Conservation (phyloP, 1,140 invertebrate species). For the Drosophila asahinai region DNA sequence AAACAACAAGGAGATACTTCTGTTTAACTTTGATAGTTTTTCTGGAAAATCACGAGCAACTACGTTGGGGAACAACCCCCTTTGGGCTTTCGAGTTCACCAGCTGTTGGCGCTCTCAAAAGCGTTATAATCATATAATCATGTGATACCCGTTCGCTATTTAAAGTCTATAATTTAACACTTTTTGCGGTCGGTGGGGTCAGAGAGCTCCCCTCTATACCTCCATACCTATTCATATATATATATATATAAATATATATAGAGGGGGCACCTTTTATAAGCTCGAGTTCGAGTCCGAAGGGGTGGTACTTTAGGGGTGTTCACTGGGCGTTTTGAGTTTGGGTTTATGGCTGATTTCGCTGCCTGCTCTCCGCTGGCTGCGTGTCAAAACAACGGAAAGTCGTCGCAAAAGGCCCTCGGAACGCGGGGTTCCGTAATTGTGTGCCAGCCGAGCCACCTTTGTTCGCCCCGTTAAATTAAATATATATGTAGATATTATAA, state of each 20-base stretch:
- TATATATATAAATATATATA: too few relatives aligned
- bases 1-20: slow-evolving; percentile 18
- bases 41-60: neutral
- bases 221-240: neutral
- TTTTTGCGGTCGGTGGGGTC: slow-evolving; percentile 61
- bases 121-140: slow-evolving; percentile 57
- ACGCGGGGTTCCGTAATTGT: slow-evolving; percentile 20
- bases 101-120: slow-evolving; percentile 52
- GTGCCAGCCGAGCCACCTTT: slow-evolving; percentile 28
- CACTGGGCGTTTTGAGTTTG: slow-evolving; percentile 15
- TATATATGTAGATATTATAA: slow-evolving; percentile 24
- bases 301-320: slow-evolving; percentile 32
- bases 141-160: slow-evolving; percentile 40
- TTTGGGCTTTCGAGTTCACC: slow-evolving; percentile 4
- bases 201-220: too few relatives aligned
- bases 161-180: slow-evolving; percentile 80
- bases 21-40: slow-evolving; percentile 31
- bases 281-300: neutral
- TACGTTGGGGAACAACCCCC: slow-evolving; percentile 2
- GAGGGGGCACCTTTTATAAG: slow-evolving; percentile 23
- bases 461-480: slow-evolving; percentile 13
- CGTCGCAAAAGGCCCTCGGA: slow-evolving; percentile 31
- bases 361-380: slow-evolving; percentile 62
- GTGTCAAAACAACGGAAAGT: slow-evolving; percentile 82
- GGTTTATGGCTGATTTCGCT: slow-evolving; percentile 30